Evolutionary conservation across 1,140 invertebrate genomes (phyloP).

Genomic region (Pseudomyrmex cubaensis): DNA sequence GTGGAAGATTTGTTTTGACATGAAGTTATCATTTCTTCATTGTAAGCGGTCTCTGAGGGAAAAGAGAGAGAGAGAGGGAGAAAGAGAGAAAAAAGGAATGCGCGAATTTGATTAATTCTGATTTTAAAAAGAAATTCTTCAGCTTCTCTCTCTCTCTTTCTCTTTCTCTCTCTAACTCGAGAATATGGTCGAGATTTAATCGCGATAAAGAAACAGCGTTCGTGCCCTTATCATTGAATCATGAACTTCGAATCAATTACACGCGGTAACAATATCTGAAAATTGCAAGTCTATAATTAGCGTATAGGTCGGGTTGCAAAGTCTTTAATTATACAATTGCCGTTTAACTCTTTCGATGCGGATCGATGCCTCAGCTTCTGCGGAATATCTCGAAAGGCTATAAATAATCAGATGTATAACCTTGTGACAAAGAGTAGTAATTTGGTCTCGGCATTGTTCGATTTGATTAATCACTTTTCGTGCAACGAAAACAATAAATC

Average conservation of each 20-base stretch:
- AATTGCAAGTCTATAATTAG: slow-evolving; percentile 49
- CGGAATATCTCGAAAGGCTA: background rate
- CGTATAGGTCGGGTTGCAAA: background rate
- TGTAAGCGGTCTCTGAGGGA: too few relatives aligned
- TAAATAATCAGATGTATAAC: background rate
- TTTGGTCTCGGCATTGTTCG: slow-evolving; percentile 8
- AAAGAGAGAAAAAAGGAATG: background rate
- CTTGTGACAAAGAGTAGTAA: background rate
- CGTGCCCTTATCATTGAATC: slow-evolving; percentile 34
- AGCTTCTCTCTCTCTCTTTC: background rate
- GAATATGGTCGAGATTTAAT: background rate
- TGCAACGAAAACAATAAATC: background rate
- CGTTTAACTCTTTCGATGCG: background rate
- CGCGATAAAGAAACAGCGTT: background rate
- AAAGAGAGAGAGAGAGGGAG: too few relatives aligned
- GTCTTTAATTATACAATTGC: slow-evolving; percentile 46
- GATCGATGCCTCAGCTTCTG: slow-evolving; percentile 12
- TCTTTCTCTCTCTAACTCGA: too few relatives aligned
- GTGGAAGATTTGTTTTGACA: background rate
- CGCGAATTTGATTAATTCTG: background rate
- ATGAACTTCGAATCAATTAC: slow-evolving; percentile 41
- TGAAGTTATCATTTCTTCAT: background rate
- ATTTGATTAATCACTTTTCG: slow-evolving; percentile 6
- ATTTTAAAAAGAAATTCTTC: background rate
- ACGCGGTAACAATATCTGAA: slow-evolving; percentile 49